A percentile compares a stretch with the other conserved stretches of the same genome.
Evolutionary conservation across 2,797 vertebrate species (phyloP).

Genomic region (Enteromius trimaculatus): DNA sequence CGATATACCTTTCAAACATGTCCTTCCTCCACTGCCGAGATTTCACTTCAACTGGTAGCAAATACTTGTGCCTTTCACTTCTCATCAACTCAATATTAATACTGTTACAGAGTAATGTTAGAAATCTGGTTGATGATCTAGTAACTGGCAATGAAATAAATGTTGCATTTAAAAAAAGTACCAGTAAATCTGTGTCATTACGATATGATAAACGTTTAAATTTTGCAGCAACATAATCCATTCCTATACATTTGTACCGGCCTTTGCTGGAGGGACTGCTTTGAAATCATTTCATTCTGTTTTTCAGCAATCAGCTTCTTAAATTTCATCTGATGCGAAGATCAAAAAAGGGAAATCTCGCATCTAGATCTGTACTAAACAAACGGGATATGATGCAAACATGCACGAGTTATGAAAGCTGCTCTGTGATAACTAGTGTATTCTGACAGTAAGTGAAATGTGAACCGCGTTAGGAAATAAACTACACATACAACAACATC

Average conservation of each 20-base stretch:
- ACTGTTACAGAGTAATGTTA: conserved; percentile 15
- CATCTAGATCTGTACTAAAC: neutral
- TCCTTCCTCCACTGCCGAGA: neutral
- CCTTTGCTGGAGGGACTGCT: neutral
- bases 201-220: neutral
- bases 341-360: neutral
- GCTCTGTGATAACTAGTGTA: neutral
- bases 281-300: neutral
- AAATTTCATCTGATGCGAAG: neutral
- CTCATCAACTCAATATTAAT: conserved; percentile 11
- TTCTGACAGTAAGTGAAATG: neutral
- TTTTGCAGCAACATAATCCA: neutral
- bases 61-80: neutral
- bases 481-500: neutral
- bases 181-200: neutral
- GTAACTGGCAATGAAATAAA: neutral
- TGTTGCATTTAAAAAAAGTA: neutral
- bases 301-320: neutral
- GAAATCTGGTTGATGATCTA: neutral
- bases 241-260: neutral
- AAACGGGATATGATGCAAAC: neutral
- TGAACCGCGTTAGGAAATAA: conserved; percentile 9
- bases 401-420: neutral
- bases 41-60: conserved; percentile 7
- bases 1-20: neutral